Evolutionary conservation across 2,888 invertebrate species (phyloP), one percentile per base, ranked within the genome.

Genomic region (Ischnus inquisitorius): DNA sequence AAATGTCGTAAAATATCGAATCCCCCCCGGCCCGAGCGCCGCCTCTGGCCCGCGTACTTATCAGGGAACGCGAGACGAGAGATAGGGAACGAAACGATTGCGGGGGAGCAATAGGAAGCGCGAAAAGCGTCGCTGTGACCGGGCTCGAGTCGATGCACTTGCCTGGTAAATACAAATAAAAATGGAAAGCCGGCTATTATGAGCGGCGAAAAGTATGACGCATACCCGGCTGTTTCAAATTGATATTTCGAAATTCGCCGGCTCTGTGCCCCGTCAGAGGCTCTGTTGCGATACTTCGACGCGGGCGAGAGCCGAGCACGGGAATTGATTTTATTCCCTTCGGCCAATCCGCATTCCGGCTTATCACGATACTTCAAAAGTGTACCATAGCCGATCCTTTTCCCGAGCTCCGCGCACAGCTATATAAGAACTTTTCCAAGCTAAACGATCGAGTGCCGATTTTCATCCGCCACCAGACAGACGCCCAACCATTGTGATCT

Each of bases 181-280:
- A 92, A 93, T 93, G 91, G 92, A 93, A 93, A 93, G 93, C 93
- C 89, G 92, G 90, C 91, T 90, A 93, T 93, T 90, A 93, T 92
- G 89, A 91, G 86, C 84, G 89, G 86, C 89, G 91, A 88, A 92
- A 93, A 93, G 93, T 89, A 91, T 93, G 93, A 93, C 90, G 90
- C 91, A 92, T 92, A 91, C 88, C 90, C 76, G 88, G 88, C 89
- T 90, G 90, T 90, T 90, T 89, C 90, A 91, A 92, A 92, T 92
- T 92, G 92, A 92, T 92, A 92, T 91, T 91, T 92, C 88, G 85
- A 88, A 89, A 91, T 83, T 83, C 68, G 68, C 69, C 78, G 77
- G 54, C 65, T 81, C 69, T 71, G 41, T 72, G 62, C 34, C 64
- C 41, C 46, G 16, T 60, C 19, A 51, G 51, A 72, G 51, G 78